Evolutionary conservation across 2,113 vertebrate genomes (phyloP), one percentile per base, ranked within the genome.

Genomic region (Morone chrysops): DNA sequence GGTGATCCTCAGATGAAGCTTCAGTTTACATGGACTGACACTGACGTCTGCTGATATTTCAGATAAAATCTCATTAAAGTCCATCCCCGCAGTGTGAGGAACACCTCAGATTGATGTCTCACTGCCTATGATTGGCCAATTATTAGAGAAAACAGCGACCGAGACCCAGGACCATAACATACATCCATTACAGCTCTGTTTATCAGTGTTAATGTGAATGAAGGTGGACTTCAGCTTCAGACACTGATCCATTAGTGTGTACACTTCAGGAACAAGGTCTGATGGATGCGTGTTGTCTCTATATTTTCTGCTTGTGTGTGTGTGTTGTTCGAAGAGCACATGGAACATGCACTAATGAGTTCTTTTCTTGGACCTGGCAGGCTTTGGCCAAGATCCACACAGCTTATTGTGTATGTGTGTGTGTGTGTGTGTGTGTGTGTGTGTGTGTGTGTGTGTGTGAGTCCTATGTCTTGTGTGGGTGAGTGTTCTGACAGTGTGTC

Each of bases 401-500:
- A 83, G 54, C 48, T 71, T 69, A 82, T 59, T 60, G 43, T 51
- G n/a, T n/a, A n/a, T n/a, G n/a, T n/a, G n/a, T n/a, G n/a, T n/a
- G n/a, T n/a, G 68, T 53, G 10, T 68, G n/a, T 59, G 70, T 56
- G 43, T 60, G 63, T 78, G 62, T 72, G 60, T 74, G 47, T 57
- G 18, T 41, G 31, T 47, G 51, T 51, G 59, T 50, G 13, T 50
- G 36, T 56, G 75, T 72, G 36, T 82, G 79, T 75, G 31, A 31
- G 31, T 77, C 69, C 79, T 79, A 5, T 48, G n/a, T 81, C 70
- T 74, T 70, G 66, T 76, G 88, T 80, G 66, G 70, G 86, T 86
- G 87, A 80, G 70, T 70, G 60, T 70, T 87, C 57, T 91, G 90
- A 90, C 90, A 90, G 79, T 56, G 82, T 89, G 89, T 93, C 92